These are phyloP conservation scores for Squalus acanthias DNA, from an alignment of 2,797 vertebrate species.

Conservation along the genomic window DNA sequence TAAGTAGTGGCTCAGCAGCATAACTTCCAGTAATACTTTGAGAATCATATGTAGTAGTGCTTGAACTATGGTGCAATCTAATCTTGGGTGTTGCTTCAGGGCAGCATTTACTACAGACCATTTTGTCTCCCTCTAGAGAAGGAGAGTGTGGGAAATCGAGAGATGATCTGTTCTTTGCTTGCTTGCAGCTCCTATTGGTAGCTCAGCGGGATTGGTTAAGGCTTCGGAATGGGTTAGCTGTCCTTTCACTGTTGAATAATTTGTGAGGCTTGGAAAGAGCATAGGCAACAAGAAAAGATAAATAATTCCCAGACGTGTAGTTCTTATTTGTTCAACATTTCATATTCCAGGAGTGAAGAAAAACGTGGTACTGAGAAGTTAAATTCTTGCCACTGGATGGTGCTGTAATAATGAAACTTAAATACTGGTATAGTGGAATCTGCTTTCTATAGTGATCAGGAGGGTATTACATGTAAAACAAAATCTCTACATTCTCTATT, in stretches of 20 bases:
- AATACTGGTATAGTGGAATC: neutral
- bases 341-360: neutral
- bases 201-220: neutral
- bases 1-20: too few species aligned
- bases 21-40: too few species aligned
- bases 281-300: neutral
- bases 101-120: too few species aligned
- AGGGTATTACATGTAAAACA: neutral
- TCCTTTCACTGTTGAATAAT: neutral
- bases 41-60: too few species aligned
- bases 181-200: neutral
- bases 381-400: neutral
- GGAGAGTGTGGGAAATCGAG: too few species aligned
- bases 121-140: neutral
- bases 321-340: neutral
- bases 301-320: neutral
- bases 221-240: neutral
- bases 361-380: neutral
- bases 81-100: neutral
- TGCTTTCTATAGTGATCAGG: neutral
- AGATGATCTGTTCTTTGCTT: neutral
- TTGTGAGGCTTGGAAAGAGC: neutral
- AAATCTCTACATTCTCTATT: neutral
- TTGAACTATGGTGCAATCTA: neutral
- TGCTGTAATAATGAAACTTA: neutral